These are phyloP conservation scores for Protosalanx chinensis DNA, from an alignment of 2,797 vertebrate genomes.

Conservation along the genomic window DNA sequence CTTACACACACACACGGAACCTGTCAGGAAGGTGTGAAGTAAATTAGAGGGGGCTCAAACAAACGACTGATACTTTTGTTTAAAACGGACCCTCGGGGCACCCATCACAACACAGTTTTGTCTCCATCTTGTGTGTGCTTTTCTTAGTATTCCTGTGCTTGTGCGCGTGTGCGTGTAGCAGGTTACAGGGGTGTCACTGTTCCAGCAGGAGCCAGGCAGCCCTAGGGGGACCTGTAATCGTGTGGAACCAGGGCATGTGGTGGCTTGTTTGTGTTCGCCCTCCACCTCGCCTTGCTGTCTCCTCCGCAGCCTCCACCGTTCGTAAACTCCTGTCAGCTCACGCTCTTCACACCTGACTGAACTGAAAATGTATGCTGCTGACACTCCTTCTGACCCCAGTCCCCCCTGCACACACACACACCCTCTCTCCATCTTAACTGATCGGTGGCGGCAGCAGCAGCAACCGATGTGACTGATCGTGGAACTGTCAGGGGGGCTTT, in stretches of 20 bases:
- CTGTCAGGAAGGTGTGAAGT: background rate
- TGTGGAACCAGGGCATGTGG: conserved; percentile 36
- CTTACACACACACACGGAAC: background rate
- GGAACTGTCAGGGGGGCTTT: background rate
- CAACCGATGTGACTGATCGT: background rate
- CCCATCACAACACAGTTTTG: background rate
- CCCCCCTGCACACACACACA: background rate
- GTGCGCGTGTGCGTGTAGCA: conserved; percentile 4
- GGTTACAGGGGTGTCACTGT: conserved; percentile 37
- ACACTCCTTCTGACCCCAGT: conserved; percentile 26
- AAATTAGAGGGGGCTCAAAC: background rate
- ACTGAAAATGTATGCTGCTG: conserved; percentile 36
- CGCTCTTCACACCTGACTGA: conserved; percentile 42
- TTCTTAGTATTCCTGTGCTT: conserved; percentile 8
- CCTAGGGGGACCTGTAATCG: conserved; percentile 39
- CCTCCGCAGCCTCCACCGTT: conserved; percentile 34
- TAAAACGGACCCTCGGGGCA: background rate
- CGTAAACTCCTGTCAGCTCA: conserved; percentile 49
- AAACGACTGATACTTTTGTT: conserved; percentile 4
- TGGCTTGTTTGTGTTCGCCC: conserved; percentile 38
- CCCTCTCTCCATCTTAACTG: background rate
- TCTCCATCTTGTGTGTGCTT: background rate
- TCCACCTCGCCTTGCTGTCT: conserved; percentile 8
- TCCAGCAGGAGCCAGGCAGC: conserved; percentile 22
- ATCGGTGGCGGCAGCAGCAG: conserved; percentile 12